These are phyloP conservation scores for Drosophila repleta DNA, from an alignment of 1,140 invertebrate species.

Conservation along the genomic window DNA sequence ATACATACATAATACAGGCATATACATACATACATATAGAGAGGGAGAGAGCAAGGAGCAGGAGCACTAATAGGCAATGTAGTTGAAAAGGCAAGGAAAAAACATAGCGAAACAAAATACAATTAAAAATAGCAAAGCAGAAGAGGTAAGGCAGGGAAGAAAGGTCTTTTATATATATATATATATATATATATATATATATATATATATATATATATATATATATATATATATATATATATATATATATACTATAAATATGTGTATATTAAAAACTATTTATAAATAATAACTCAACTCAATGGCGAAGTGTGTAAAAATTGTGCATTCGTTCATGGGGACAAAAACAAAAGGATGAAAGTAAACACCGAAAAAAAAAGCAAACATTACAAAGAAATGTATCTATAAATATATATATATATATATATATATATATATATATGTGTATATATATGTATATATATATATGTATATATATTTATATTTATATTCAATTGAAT, in stretches of 20 bases:
- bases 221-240: constrained; percentile 45
- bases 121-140: constrained; percentile 71
- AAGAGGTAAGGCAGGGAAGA: too few species aligned
- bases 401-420: constrained; percentile 33
- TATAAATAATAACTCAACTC: constrained; percentile 72
- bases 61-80: constrained; percentile 69
- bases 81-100: constrained; percentile 54
- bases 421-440: constrained; percentile 30
- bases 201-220: constrained; percentile 55
- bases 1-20: constrained; percentile 15
- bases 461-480: constrained; percentile 30
- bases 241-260: constrained; percentile 71
- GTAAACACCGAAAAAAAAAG: constrained; percentile 78
- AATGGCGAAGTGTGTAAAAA: constrained; percentile 81
- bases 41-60: constrained; percentile 44
- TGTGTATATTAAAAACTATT: constrained; percentile 74
- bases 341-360: constrained; percentile 79
- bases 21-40: constrained; percentile 39
- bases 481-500: constrained; percentile 67
- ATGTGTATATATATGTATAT: constrained; percentile 44
- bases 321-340: constrained; percentile 76
- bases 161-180: too few species aligned
- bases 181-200: constrained; percentile 64
- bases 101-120: constrained; percentile 41
- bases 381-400: constrained; percentile 65